Conservation (phyloP, 2,888 invertebrate species). For the Leptinotarsa rubiginosa region DNA sequence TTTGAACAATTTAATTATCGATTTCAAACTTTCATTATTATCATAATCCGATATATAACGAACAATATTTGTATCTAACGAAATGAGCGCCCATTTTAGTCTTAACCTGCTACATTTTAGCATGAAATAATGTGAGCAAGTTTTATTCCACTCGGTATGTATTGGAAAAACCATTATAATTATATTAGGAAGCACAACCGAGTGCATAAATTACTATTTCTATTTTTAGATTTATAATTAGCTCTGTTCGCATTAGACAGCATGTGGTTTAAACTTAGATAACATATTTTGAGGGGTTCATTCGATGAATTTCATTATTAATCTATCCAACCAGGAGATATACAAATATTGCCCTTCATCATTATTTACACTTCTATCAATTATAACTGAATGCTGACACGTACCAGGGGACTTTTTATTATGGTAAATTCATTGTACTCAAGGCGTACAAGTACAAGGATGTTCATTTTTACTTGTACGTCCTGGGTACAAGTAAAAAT, state of each 20-base stretch:
- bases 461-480: no score
- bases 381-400: background rate
- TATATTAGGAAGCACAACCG: constrained; percentile 17
- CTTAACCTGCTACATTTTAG: no score
- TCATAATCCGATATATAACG: no score
- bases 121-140: no score
- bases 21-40: no score
- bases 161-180: constrained; percentile 9
- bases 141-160: background rate
- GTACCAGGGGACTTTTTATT: no score
- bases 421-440: no score
- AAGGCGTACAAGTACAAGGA: no score
- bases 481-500: no score
- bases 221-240: constrained; percentile 35
- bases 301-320: background rate
- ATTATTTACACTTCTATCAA: background rate
- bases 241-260: constrained; percentile 9
- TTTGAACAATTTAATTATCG: no score
- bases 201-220: constrained; percentile 14
- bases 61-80: no score
- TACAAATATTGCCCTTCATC: background rate
- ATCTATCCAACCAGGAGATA: background rate
- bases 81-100: no score
- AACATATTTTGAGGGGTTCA: background rate
- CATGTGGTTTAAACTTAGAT: constrained; percentile 13